Base-by-base conservation (phyloP, 2,113 vertebrate genomes). In the Dicentrarchus labrax region DNA sequence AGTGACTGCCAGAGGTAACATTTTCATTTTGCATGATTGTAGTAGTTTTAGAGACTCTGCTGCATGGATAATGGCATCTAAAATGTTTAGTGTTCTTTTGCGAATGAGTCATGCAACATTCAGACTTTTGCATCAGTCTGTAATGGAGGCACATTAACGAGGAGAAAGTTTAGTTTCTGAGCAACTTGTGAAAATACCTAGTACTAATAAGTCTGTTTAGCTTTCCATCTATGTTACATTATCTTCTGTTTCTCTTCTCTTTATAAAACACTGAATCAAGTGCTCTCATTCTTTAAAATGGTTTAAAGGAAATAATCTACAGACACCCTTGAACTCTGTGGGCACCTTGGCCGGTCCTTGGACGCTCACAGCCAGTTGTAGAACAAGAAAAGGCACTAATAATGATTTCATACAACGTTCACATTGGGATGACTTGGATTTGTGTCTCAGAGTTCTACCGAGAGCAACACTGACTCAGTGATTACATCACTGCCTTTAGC, bases 401-500 rank as follows among this genome's bases (percentile, higher is more conserved):
- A 51, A 72, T 8, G 75, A 73, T 78, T 83, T 76, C 77, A 66
- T 67, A 21, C 72, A 48, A 62, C 48, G 54, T 67, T 69, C 17
- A 65, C 67, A 24, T 43, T 59, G 69, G 78, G 54, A 84, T 0
- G 50, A 64, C 73, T 79, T n/a, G 56, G 83, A 80, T 87, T 76
- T 77, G 73, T 54, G 81, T 89, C 85, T 86, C 70, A 43, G 16
- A 82, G 76, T n/a, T 82, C 51, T 70, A 76, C 66, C 16, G 54
- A 86, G 86, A 80, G 91, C 90, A 93, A 93, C 84, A 65, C 89
- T 86, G 91, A 90, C 88, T 94, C 89, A 71, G 82, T 84, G 86
- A 86, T 95, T 93, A 93, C 94, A 95, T 93, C 93, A 93, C 78
- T 41, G 90, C 83, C 91, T 92, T 88, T n/a, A 84, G 88, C 86